Evolutionary conservation across 23 tunicate species (phyloP).

Genomic region (Ciona savignyi): DNA sequence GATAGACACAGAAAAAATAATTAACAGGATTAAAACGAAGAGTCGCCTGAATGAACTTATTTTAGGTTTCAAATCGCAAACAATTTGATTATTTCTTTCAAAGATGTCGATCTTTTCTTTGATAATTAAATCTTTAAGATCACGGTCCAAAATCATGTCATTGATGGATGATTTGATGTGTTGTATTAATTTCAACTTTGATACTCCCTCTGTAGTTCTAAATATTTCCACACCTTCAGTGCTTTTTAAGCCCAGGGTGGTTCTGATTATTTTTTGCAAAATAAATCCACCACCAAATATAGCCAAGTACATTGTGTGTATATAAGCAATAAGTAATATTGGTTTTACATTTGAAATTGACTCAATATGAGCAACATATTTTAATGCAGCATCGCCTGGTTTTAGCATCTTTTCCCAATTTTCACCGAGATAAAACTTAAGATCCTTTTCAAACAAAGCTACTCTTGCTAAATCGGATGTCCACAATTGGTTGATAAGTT

Average conservation of each 20-base stretch:
- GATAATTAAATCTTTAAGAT: constrained; percentile 40
- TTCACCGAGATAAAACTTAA: constrained; percentile 29
- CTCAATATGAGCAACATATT: constrained; percentile 45
- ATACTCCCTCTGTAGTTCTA: constrained; percentile 10
- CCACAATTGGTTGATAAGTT: constrained; percentile 21
- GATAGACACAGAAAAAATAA: no score
- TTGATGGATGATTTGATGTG: constrained; percentile 54
- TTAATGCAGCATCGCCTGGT: constrained; percentile 28
- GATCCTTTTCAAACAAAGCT: constrained; percentile 37
- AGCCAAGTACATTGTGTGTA: constrained; percentile 78
- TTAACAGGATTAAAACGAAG: background rate
- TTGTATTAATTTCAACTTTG: constrained; percentile 25
- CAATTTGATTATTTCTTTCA: constrained; percentile 40
- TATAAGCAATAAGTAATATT: constrained; percentile 41
- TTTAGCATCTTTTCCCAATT: constrained; percentile 21
- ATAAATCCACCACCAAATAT: constrained; percentile 63
- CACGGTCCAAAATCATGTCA: constrained; percentile 20
- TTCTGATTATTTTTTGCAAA: constrained; percentile 20
- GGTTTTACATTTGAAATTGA: constrained; percentile 28
- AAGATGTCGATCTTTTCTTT: constrained; percentile 64
- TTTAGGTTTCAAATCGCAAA: constrained; percentile 31
- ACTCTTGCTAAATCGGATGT: constrained; percentile 18
- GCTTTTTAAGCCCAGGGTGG: constrained; percentile 38
- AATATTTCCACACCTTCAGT: constrained; percentile 30
- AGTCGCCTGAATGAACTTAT: constrained; percentile 26